Evolutionary conservation across 2,888 invertebrate species (phyloP), one percentile per base, ranked within the genome.

Genomic region (Cosmorhoe ocellata): DNA sequence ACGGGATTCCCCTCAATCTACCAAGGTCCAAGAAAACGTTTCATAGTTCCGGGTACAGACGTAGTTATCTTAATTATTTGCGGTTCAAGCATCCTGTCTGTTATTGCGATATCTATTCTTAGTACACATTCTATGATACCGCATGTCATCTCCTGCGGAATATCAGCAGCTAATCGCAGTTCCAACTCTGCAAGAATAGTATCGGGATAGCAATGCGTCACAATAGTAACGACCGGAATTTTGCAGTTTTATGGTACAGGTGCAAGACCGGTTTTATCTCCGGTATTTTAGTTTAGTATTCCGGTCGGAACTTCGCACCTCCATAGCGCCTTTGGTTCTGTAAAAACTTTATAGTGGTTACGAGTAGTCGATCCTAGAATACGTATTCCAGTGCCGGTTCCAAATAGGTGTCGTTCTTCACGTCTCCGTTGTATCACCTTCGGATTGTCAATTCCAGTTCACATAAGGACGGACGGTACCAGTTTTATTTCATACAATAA

Each of bases 401-500:
- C 18, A 40, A 44, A 48, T 40, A 10, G 40, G 39, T 36, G 43
- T 47, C n/a, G 11, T 40, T 38, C 44, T 32, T 46, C 40, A 37
- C 36, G 28, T 34, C 33, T 8, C 41, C 13, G 31, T 31, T 12
- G 41, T 41, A 31, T 48, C 48, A 51, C 40, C 53, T 51, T 46
- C 48, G 30, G 38, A 50, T 44, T 37, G 40, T 28, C 40, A 36
- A 47, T 47, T 53, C 40, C 32, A 44, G 12, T 38, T 30, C 44
- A 37, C 40, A 37, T 36, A 44, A 14, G 40, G 33, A 48, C 43
- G 38, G 12, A 33, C 30, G 39, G 43, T 47, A 14, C 48, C 44
- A 28, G 52, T 49, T 53, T 48, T 53, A 53, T 53, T 33, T 53
- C 36, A 49, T 44, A 40, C 48, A 53, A 52, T 52, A 52, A 53